These are phyloP conservation scores for Machimus rusticus DNA, from an alignment of 2,888 invertebrate genomes.

Conservation along the genomic window DNA sequence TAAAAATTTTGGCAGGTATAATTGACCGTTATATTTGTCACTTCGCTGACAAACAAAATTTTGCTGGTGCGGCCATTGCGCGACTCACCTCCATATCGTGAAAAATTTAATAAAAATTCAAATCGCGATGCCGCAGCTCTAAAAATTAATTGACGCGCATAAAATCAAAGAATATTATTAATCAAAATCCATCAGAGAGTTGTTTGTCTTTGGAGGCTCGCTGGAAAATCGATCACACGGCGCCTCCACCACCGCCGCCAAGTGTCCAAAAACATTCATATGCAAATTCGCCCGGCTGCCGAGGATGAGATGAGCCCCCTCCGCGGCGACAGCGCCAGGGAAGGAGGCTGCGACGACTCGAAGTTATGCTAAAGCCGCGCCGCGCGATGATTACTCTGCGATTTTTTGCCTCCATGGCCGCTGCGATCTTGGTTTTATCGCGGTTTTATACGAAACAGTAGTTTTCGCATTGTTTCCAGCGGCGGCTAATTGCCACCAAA, in stretches of 20 bases:
- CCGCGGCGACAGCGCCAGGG: background rate
- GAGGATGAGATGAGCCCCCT: background rate
- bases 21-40: background rate
- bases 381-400: background rate
- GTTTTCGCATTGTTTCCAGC: constrained; percentile 11
- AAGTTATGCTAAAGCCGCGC: background rate
- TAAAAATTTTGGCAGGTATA: background rate
- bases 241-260: background rate
- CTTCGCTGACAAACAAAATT: background rate
- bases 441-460: constrained; percentile 24
- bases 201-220: background rate
- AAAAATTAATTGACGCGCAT: constrained; percentile 16
- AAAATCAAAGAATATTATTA: constrained; percentile 11
- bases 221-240: constrained; percentile 25
- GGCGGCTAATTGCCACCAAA: background rate
- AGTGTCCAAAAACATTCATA: background rate
- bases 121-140: background rate
- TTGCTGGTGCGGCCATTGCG: background rate
- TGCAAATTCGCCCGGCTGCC: background rate
- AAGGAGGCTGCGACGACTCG: background rate
- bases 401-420: background rate
- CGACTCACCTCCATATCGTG: background rate
- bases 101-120: constrained; percentile 7
- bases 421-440: background rate
- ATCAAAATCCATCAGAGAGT: constrained; percentile 27